These are phyloP conservation scores for Criorhina ranunculi DNA, from an alignment of 2,888 invertebrate genomes.

Conservation along the genomic window DNA sequence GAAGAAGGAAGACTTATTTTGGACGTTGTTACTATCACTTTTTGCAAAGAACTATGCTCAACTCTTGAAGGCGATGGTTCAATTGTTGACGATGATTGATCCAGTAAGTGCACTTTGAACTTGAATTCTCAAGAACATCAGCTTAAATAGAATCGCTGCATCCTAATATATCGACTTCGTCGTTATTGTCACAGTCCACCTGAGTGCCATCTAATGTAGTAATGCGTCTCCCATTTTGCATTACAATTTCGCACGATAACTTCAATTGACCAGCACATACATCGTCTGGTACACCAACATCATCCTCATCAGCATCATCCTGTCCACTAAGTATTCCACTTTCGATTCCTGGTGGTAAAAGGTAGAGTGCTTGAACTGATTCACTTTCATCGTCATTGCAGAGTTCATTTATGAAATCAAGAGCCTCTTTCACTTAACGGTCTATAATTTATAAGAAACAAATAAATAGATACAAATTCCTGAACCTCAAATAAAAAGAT, in stretches of 20 bases:
- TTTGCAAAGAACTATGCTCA: too few relatives aligned
- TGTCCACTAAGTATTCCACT: conserved; percentile 7
- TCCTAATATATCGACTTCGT: neutral
- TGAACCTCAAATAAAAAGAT: neutral
- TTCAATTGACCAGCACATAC: too few relatives aligned
- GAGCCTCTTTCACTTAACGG: neutral
- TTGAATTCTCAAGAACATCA: too few relatives aligned
- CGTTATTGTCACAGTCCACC: neutral
- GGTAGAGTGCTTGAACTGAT: neutral
- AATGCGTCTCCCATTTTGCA: too few relatives aligned
- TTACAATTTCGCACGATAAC: too few relatives aligned
- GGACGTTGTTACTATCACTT: too few relatives aligned
- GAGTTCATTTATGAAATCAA: conserved; percentile 6
- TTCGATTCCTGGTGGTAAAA: neutral
- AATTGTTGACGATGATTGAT: too few relatives aligned
- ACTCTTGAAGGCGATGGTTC: too few relatives aligned
- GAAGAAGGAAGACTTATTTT: too few relatives aligned
- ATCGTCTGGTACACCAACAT: neutral
- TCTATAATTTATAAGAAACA: conserved; percentile 2
- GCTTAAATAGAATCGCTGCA: too few relatives aligned
- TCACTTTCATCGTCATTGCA: too few relatives aligned
- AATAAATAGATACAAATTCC: neutral
- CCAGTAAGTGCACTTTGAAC: too few relatives aligned
- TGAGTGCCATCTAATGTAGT: neutral
- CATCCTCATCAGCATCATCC: conserved; percentile 18